phyloP scores from a whole-genome alignment of 1,140 invertebrate genomes.

The Drosophila repletoides region DNA sequence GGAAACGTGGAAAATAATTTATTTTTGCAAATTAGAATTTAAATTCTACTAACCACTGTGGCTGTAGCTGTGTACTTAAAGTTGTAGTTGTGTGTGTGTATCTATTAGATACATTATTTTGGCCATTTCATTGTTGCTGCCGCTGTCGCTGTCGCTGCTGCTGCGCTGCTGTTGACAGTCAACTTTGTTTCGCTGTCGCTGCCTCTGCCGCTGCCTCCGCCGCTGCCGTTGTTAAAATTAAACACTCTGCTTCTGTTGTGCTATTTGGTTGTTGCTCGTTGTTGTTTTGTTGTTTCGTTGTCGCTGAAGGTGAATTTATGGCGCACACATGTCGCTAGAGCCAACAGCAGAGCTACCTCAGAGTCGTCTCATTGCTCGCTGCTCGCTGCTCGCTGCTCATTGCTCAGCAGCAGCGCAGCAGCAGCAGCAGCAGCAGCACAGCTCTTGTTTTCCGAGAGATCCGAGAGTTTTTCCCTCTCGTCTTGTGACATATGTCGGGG shows the following conservation, averaged over 20 bases:
- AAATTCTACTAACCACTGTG: no score
- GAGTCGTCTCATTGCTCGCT: no score
- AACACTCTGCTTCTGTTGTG: conserved; percentile 71
- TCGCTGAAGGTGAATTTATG: conserved; percentile 78
- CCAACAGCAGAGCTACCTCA: conserved; percentile 2
- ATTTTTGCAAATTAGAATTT: no score
- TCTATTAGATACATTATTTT: conserved; percentile 17
- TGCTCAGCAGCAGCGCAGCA: no score
- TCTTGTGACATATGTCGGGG: conserved; percentile 68
- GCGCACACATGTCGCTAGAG: conserved; percentile 71
- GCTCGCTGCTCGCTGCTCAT: no score
- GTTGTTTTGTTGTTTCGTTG: conserved; percentile 17
- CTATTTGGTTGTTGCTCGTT: conserved; percentile 56
- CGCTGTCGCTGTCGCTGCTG: conserved; percentile 3
- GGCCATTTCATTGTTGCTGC: conserved; percentile 31
- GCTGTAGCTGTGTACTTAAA: background rate
- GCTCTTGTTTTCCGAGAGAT: background rate
- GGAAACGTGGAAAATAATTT: no score
- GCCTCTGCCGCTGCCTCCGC: conserved; percentile 5
- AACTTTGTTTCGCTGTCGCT: conserved; percentile 44
- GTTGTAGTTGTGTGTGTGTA: conserved; percentile 10
- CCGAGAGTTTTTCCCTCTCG: conserved; percentile 37
- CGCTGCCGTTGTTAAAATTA: conserved; percentile 66
- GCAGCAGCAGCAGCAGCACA: no score
- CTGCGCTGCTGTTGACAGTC: conserved; percentile 37